Conservation (phyloP, 2,113 vertebrate species). For the Lota lota region DNA sequence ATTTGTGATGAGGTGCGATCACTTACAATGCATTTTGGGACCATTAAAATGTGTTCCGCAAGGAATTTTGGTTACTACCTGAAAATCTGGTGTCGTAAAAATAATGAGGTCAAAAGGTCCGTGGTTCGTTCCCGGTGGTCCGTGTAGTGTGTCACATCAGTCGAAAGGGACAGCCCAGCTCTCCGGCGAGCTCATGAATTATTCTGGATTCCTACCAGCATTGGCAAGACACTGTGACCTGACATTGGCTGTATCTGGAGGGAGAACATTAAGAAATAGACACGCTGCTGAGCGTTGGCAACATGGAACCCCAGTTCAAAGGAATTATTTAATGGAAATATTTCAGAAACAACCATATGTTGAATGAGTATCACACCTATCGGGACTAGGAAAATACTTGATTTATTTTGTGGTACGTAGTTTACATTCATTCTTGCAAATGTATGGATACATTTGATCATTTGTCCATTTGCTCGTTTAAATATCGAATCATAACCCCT, state of each 20-base stretch:
- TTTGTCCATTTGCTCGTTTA: no score
- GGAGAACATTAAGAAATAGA: constrained; percentile 61
- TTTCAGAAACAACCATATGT: constrained; percentile 5
- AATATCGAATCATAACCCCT: no score
- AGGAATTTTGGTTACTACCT: constrained; percentile 32
- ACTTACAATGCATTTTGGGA: constrained; percentile 30
- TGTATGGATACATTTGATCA: no score
- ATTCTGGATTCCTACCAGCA: constrained; percentile 50
- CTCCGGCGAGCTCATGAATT: constrained; percentile 61
- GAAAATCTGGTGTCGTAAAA: constrained; percentile 45
- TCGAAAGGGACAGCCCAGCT: constrained; percentile 39
- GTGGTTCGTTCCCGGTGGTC: constrained; percentile 42
- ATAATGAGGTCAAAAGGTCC: constrained; percentile 65
- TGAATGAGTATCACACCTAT: no score
- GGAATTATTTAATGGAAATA: constrained; percentile 34
- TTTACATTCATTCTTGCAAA: no score
- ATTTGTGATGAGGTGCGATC: constrained; percentile 33
- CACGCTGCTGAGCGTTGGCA: constrained; percentile 61
- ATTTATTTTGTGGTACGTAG: no score
- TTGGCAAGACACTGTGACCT: constrained; percentile 56
- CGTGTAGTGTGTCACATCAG: constrained; percentile 41
- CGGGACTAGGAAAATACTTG: no score
- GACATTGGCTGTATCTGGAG: constrained; percentile 61
- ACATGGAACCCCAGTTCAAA: constrained; percentile 32
- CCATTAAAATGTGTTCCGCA: constrained; percentile 20